Evolutionary conservation across 1,140 invertebrate species (phyloP).

Genomic region (Anthonomus grandis): DNA sequence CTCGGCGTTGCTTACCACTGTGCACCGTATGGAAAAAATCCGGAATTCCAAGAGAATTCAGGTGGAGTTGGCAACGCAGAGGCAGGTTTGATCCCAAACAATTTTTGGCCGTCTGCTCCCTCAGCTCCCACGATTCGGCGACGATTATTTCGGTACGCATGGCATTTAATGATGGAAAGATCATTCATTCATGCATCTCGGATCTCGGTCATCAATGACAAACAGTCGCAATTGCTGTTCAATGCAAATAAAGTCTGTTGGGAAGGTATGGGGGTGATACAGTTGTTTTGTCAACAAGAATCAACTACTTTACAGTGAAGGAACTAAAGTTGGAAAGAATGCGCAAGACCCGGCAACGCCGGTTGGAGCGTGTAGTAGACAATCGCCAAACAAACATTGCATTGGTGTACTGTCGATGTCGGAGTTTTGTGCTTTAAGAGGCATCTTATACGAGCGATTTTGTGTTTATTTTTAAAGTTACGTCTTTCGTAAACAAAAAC

Average conservation of each 20-base stretch:
- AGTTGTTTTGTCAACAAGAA: no score
- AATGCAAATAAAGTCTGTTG: no score
- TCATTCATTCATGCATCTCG: constrained; percentile 12
- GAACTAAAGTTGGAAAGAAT: constrained; percentile 8
- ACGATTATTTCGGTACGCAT: constrained; percentile 12
- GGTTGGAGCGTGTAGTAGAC: constrained; percentile 14
- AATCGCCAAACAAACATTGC: constrained; percentile 28
- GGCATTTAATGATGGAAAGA: constrained; percentile 12
- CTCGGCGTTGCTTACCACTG: no score
- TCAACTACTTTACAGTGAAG: background rate
- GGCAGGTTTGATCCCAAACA: constrained; percentile 1
- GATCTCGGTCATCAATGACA: no score
- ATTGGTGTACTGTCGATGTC: no score
- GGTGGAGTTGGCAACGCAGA: background rate
- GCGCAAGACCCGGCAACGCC: constrained; percentile 14
- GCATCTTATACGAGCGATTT: constrained; percentile 17
- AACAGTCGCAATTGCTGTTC: no score
- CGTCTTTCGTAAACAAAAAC: no score
- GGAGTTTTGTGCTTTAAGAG: constrained; percentile 24
- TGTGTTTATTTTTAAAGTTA: constrained; percentile 19
- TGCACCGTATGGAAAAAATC: background rate
- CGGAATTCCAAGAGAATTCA: background rate
- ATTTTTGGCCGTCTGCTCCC: constrained; percentile 3
- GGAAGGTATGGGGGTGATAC: no score
- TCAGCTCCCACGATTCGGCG: background rate